Conservation (phyloP, 2,888 invertebrate genomes). For the Trissolcus brochymenae region DNA sequence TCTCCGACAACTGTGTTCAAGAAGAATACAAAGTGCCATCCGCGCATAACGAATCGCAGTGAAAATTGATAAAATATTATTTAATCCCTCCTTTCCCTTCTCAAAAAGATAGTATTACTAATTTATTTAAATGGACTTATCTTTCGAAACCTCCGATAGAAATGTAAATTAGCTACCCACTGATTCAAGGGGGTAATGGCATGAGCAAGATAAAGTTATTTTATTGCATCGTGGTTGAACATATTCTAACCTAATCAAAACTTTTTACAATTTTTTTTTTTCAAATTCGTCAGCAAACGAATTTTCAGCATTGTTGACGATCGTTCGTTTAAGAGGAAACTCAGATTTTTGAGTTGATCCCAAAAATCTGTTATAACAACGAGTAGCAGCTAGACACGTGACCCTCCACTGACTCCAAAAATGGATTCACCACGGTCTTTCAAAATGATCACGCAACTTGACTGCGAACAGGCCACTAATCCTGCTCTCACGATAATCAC, state of each 20-base stretch:
- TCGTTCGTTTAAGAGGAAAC: conserved; percentile 6
- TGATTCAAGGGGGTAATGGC: conserved; percentile 75
- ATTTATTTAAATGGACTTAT: conserved; percentile 77
- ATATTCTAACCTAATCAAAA: conserved; percentile 71
- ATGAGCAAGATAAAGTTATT: conserved; percentile 76
- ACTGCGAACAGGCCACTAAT: conserved; percentile 74
- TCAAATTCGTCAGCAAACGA: conserved; percentile 19
- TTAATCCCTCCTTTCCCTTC: conserved; percentile 67
- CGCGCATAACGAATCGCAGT: conserved; percentile 72
- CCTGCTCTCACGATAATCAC: conserved; percentile 73
- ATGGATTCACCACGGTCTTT: conserved; percentile 70
- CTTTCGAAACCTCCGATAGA: conserved; percentile 75
- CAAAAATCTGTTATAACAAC: not conserved
- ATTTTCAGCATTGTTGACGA: conserved; percentile 27
- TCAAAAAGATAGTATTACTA: conserved; percentile 74
- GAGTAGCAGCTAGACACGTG: conserved; percentile 9
- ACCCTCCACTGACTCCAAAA: conserved; percentile 21
- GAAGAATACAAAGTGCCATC: conserved; percentile 60
- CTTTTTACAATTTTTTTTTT: conserved; percentile 39
- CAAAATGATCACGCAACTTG: conserved; percentile 69
- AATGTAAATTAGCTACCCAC: conserved; percentile 74
- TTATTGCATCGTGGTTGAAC: conserved; percentile 73
- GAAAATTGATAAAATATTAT: conserved; percentile 76
- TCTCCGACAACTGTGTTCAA: conserved; percentile 49
- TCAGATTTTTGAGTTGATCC: not conserved